Conservation (phyloP, 2,113 vertebrate genomes). For the Phyllostomus discolor region DNA sequence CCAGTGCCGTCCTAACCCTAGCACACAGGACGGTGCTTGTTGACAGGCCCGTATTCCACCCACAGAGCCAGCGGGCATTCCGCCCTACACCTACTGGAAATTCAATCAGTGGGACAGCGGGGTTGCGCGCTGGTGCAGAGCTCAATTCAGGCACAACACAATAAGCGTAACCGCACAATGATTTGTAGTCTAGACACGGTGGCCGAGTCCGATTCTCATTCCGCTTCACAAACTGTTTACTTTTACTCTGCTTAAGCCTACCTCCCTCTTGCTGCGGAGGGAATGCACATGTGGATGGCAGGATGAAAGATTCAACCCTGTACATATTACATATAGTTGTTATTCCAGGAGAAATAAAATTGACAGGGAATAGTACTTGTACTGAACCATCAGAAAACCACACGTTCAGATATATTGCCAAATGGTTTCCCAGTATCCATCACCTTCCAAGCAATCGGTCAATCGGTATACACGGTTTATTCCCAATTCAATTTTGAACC, state of each 20-base stretch:
- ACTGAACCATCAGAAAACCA: not conserved
- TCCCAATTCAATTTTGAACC: not conserved
- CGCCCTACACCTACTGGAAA: not conserved
- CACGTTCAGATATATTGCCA: not conserved
- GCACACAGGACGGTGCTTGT: not conserved
- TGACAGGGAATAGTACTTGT: not conserved
- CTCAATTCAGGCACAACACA: not conserved
- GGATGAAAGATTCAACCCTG: slow-evolving; percentile 9
- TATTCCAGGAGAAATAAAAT: slow-evolving; percentile 16
- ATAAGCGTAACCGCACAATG: not conserved
- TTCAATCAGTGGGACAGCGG: not conserved
- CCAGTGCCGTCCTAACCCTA: not conserved
- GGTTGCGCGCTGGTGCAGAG: not conserved
- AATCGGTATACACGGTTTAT: not conserved
- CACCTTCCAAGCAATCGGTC: not conserved
- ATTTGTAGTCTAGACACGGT: not conserved
- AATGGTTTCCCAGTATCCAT: not conserved
- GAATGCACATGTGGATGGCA: not conserved
- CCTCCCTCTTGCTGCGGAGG: not conserved
- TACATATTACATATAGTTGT: not conserved
- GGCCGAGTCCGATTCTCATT: slow-evolving; percentile 1
- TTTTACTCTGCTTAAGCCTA: slow-evolving; percentile 31
- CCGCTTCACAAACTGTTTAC: not conserved
- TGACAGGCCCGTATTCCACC: not conserved
- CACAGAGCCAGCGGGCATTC: not conserved